Percentiles rank a stretch among this genome's conserved stretches.
Conservation (phyloP, 2,797 vertebrate species). For the Ptychadena robeensis region DNA sequence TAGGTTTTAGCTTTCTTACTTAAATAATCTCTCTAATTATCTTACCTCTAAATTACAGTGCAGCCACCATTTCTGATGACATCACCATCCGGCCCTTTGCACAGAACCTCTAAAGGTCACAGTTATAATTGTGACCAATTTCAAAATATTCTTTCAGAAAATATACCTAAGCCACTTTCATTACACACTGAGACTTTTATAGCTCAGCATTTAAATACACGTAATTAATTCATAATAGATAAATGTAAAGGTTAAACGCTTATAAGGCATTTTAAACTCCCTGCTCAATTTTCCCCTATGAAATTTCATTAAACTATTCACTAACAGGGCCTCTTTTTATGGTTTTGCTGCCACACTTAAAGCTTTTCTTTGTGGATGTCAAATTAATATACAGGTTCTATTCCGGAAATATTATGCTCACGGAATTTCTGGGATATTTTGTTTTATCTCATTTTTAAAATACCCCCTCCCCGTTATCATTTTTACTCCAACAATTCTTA, state of each 20-base stretch:
- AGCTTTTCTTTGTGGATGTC: constrained; percentile 16
- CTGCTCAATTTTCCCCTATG: neutral
- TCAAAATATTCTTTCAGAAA: constrained; percentile 14
- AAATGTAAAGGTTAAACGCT: constrained; percentile 45
- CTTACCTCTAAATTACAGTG: neutral
- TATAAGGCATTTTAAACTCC: constrained; percentile 37
- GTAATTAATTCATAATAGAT: constrained; percentile 42
- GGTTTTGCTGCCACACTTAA: constrained; percentile 33
- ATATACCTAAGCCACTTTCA: neutral
- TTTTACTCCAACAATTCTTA: neutral
- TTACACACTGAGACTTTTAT: neutral
- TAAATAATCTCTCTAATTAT: constrained; percentile 6
- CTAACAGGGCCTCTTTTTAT: constrained; percentile 3
- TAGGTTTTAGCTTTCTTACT: neutral
- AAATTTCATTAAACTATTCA: constrained; percentile 35
- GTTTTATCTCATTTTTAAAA: constrained; percentile 26
- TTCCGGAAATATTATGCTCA: constrained; percentile 25
- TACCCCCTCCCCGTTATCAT: neutral
- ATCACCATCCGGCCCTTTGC: constrained; percentile 3
- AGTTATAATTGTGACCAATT: constrained; percentile 16
- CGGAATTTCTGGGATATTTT: constrained; percentile 25
- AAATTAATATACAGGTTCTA: constrained; percentile 36
- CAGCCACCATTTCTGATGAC: constrained; percentile 4
- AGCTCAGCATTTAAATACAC: constrained; percentile 17
- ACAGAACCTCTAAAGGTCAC: constrained; percentile 11